phyloP scores from a whole-genome alignment of 1,140 invertebrate genomes.

The Tachypleus tridentatus region DNA sequence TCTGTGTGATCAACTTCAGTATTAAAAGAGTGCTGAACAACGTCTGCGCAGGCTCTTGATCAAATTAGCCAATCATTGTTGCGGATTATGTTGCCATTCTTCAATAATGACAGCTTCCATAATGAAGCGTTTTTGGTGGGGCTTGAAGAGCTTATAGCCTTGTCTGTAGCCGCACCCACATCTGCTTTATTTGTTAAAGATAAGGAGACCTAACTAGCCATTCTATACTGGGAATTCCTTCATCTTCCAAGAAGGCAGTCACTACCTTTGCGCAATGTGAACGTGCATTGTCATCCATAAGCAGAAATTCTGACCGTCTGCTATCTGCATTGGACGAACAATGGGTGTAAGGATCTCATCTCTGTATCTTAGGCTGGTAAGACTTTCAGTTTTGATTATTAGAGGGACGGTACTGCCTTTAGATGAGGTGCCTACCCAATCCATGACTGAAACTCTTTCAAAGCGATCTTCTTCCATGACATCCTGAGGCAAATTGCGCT shows the following conservation, averaged over 20 bases:
- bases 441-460: neutral
- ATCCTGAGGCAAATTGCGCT: neutral
- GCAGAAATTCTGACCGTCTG: neutral
- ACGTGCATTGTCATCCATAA: neutral
- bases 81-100: neutral
- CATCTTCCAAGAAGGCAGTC: neutral
- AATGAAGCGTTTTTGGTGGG: slow-evolving; percentile 1
- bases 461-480: neutral
- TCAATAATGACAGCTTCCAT: slow-evolving; percentile 3
- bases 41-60: no score
- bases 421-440: neutral
- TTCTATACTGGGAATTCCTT: slow-evolving; percentile 10
- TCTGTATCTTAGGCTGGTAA: slow-evolving; percentile 2
- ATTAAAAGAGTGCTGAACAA: no score
- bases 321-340: slow-evolving; percentile 3
- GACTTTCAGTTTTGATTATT: slow-evolving; percentile 3
- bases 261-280: neutral
- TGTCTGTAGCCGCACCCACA: neutral
- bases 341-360: slow-evolving; percentile 8
- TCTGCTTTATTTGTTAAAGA: neutral
- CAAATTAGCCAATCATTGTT: no score
- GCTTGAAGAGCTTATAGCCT: neutral
- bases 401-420: neutral
- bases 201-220: slow-evolving; percentile 29
- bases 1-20: no score